A percentile compares a stretch with the other conserved stretches of the same genome.
Evolutionary conservation across 2,797 vertebrate species (phyloP).

Genomic region (Coluber constrictor): DNA sequence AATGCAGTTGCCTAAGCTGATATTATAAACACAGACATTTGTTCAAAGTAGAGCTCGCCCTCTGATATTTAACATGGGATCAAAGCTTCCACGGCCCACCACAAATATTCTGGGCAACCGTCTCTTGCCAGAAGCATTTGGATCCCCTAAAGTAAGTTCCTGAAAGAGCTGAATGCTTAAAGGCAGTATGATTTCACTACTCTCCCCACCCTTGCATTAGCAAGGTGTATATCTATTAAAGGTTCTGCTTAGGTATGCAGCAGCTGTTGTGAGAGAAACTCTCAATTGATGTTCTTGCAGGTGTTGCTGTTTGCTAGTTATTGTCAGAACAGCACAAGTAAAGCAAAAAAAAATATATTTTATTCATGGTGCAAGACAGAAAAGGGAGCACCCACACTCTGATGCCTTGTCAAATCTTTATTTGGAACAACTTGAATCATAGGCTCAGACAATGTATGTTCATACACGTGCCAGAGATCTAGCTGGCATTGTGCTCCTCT

Average conservation of each 20-base stretch:
- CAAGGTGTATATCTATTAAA: not conserved
- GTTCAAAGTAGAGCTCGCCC: not conserved
- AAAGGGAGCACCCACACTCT: slow-evolving; percentile 67
- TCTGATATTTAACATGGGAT: slow-evolving; percentile 9
- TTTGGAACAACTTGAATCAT: slow-evolving; percentile 75
- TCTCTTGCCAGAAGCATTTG: not conserved
- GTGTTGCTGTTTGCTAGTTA: slow-evolving; percentile 20
- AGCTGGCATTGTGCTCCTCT: not conserved
- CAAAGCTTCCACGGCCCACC: not conserved
- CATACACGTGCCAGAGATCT: slow-evolving; percentile 30
- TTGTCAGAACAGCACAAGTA: slow-evolving; percentile 62
- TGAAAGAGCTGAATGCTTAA: not conserved
- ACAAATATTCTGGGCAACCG: not conserved
- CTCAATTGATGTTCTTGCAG: slow-evolving; percentile 19
- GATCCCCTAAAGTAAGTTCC: not conserved
- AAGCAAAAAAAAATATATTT: slow-evolving; percentile 73
- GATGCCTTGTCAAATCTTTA: slow-evolving; percentile 84
- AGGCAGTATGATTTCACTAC: not conserved
- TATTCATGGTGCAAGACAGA: slow-evolving; percentile 85
- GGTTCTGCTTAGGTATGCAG: not conserved
- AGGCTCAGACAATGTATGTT: slow-evolving; percentile 52
- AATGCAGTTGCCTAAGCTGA: not conserved
- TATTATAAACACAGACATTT: not conserved
- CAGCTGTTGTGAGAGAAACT: slow-evolving; percentile 36
- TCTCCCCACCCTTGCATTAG: not conserved